These are phyloP conservation scores for Cygnus olor DNA, from an alignment of 2,797 vertebrate genomes.

Conservation along the genomic window DNA sequence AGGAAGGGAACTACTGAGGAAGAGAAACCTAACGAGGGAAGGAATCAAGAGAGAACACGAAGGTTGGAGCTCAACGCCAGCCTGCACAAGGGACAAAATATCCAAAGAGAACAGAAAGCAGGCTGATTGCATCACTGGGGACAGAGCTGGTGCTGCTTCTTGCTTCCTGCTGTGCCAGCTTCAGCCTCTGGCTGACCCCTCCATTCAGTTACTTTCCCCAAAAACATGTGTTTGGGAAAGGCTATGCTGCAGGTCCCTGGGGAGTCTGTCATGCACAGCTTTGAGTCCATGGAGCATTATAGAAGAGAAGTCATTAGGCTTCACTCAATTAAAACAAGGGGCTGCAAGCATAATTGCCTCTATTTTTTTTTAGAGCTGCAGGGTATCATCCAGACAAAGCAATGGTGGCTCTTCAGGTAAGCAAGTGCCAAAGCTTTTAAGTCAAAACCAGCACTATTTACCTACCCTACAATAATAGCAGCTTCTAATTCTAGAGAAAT, in stretches of 20 bases:
- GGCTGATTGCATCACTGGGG: background rate
- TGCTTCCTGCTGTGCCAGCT: conserved; percentile 59
- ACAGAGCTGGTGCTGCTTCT: background rate
- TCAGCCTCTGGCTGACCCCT: conserved; percentile 68
- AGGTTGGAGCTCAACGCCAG: background rate
- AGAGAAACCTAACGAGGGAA: background rate
- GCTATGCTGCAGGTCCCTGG: background rate
- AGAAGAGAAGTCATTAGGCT: conserved; percentile 61
- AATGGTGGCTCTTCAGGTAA: conserved; percentile 55
- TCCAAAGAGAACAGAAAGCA: background rate
- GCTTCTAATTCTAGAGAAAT: background rate
- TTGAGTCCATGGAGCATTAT: conserved; percentile 28
- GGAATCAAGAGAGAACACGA: rapidly evolving
- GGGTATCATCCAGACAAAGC: conserved; percentile 39
- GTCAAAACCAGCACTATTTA: background rate
- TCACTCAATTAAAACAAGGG: conserved; percentile 64
- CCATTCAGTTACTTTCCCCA: background rate
- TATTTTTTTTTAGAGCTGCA: conserved; percentile 52
- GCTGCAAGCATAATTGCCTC: conserved; percentile 62
- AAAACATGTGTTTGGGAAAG: conserved; percentile 14
- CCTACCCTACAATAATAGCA: background rate
- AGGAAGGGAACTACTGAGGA: background rate
- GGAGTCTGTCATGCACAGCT: background rate
- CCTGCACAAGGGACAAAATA: background rate
- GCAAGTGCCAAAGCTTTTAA: conserved; percentile 29